These are phyloP conservation scores for Carduelis carduelis DNA, from an alignment of 2,797 vertebrate genomes.

Conservation along the genomic window DNA sequence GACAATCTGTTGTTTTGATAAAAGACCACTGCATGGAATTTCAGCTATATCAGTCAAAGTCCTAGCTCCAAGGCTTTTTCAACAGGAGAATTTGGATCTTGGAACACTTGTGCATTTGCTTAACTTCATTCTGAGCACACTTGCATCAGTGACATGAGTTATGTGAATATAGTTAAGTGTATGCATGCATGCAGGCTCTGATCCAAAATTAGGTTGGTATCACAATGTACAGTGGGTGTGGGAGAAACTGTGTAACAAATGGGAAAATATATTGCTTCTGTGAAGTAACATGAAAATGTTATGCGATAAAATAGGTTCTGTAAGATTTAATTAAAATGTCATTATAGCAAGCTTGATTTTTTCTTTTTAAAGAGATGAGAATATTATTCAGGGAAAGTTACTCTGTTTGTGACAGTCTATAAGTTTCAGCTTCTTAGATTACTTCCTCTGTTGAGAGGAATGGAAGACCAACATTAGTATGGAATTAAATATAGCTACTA, in stretches of 20 bases:
- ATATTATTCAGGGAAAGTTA: not conserved
- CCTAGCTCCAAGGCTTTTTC: constrained; percentile 47
- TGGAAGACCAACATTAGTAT: not conserved
- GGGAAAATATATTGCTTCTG: constrained; percentile 53
- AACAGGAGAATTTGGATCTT: constrained; percentile 36
- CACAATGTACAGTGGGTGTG: constrained; percentile 54
- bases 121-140: constrained; percentile 26
- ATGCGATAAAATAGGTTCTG: constrained; percentile 43
- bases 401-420: not conserved
- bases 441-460: not conserved
- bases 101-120: constrained; percentile 15
- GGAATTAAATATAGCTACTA: constrained; percentile 6
- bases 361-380: not conserved
- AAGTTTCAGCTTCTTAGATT: constrained; percentile 9
- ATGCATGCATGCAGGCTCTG: constrained; percentile 56
- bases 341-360: constrained; percentile 6
- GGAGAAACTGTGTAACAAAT: constrained; percentile 50
- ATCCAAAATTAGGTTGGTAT: constrained; percentile 63
- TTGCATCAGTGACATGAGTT: constrained; percentile 47
- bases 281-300: constrained; percentile 44
- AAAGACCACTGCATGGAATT: constrained; percentile 55
- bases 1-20: constrained; percentile 62
- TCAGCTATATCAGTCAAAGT: constrained; percentile 48
- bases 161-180: constrained; percentile 52
- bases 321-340: constrained; percentile 58